Percentiles rank a stretch among this genome's conserved stretches.
These are phyloP conservation scores for Agonopterix subpropinquella DNA, from an alignment of 2,888 invertebrate species.

Conservation along the genomic window DNA sequence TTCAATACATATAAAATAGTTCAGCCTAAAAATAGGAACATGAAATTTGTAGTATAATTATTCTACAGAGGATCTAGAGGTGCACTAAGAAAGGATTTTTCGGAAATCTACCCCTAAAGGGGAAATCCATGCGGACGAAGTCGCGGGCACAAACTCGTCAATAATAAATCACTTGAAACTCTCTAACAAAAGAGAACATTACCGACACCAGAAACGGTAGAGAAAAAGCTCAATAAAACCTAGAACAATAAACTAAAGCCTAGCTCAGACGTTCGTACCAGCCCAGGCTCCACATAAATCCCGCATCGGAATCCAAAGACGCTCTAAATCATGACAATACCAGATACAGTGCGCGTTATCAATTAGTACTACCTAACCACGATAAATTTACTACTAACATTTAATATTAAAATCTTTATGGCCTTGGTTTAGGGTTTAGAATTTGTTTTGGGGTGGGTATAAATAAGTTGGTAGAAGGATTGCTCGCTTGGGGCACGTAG, in stretches of 20 bases:
- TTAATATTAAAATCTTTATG: neutral
- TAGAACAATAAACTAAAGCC: constrained; percentile 25
- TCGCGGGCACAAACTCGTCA: too few relatives aligned
- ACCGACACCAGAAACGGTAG: neutral
- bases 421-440: constrained; percentile 17
- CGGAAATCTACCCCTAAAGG: too few relatives aligned
- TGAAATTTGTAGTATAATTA: too few relatives aligned
- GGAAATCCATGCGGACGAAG: too few relatives aligned
- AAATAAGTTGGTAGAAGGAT: constrained; percentile 30
- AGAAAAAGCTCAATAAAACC: constrained; percentile 9
- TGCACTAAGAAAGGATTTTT: too few relatives aligned
- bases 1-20: too few relatives aligned
- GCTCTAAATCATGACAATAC: constrained; percentile 60
- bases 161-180: too few relatives aligned
- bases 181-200: too few relatives aligned
- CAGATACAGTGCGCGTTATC: constrained; percentile 62
- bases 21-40: too few relatives aligned
- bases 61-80: too few relatives aligned
- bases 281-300: constrained; percentile 42
- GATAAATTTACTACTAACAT: constrained; percentile 10
- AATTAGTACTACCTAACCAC: constrained; percentile 50
- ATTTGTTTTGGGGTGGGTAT: constrained; percentile 18
- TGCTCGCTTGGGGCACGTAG: constrained; percentile 57
- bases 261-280: constrained; percentile 23
- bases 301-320: constrained; percentile 46